These are phyloP conservation scores for Trypoxylus dichotomus DNA, from an alignment of 1,140 invertebrate species.

Conservation along the genomic window DNA sequence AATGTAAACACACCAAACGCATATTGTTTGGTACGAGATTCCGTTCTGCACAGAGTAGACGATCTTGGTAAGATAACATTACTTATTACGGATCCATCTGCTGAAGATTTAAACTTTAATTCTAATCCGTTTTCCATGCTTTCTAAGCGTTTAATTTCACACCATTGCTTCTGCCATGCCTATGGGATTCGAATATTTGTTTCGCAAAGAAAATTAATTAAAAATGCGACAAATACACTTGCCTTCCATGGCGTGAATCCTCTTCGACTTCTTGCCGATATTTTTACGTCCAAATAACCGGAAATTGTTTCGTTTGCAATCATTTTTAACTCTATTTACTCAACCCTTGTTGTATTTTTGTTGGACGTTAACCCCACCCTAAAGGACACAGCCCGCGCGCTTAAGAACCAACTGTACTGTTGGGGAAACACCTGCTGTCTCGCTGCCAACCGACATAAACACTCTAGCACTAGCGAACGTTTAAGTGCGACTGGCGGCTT, in stretches of 20 bases:
- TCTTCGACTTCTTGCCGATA: constrained; percentile 45
- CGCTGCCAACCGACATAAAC: constrained; percentile 23
- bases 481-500: background rate
- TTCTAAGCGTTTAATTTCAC: constrained; percentile 47
- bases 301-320: constrained; percentile 38
- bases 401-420: background rate
- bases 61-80: constrained; percentile 51
- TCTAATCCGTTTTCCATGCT: constrained; percentile 46
- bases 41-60: constrained; percentile 57
- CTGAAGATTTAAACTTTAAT: constrained; percentile 45
- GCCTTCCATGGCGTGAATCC: constrained; percentile 51
- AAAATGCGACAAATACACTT: constrained; percentile 27
- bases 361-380: constrained; percentile 27
- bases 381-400: constrained; percentile 28
- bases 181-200: constrained; percentile 19
- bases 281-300: constrained; percentile 51
- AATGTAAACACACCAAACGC: constrained; percentile 59
- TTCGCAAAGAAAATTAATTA: background rate
- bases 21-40: constrained; percentile 58
- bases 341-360: constrained; percentile 18
- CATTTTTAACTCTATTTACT: constrained; percentile 34
- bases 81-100: constrained; percentile 42
- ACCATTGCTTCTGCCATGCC: constrained; percentile 51
- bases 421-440: constrained; percentile 27
- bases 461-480: background rate